Percentiles rank a stretch among this genome's conserved stretches.
These are phyloP conservation scores for Leucopsar rothschildi DNA, from an alignment of 2,113 vertebrate genomes.

Conservation along the genomic window DNA sequence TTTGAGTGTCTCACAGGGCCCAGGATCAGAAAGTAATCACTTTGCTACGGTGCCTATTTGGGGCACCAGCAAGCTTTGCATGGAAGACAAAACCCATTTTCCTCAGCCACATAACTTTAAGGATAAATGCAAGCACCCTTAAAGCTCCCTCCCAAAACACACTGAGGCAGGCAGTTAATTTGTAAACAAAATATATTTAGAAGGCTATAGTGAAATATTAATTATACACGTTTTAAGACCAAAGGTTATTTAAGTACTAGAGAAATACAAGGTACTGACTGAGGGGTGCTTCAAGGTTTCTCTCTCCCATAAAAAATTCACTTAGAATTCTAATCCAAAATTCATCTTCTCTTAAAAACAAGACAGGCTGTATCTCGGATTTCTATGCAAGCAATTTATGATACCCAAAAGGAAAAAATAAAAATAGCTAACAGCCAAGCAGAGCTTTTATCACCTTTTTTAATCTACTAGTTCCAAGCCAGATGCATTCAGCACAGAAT, in stretches of 20 bases:
- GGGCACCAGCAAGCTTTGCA: background rate
- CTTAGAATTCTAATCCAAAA: conserved; percentile 17
- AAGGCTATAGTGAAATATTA: background rate
- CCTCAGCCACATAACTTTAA: background rate
- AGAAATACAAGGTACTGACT: background rate
- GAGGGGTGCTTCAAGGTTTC: background rate
- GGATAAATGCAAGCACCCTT: background rate
- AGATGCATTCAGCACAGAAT: conserved; percentile 15
- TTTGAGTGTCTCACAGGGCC: background rate
- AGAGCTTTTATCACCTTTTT: conserved; percentile 5
- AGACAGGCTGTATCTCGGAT: background rate
- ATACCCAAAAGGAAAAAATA: background rate
- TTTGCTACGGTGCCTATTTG: background rate
- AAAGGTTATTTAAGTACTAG: background rate
- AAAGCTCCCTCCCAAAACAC: background rate
- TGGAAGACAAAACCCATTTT: background rate
- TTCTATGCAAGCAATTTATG: conserved; percentile 2
- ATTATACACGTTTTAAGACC: background rate
- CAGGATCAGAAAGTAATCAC: background rate
- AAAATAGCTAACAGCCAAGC: background rate
- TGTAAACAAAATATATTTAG: background rate
- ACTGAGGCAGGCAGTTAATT: background rate
- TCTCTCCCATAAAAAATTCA: background rate
- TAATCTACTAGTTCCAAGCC: conserved; percentile 24
- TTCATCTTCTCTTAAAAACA: background rate